Base-by-base conservation (phyloP, 2,797 vertebrate species). In the Gallinago nigripennis region DNA sequence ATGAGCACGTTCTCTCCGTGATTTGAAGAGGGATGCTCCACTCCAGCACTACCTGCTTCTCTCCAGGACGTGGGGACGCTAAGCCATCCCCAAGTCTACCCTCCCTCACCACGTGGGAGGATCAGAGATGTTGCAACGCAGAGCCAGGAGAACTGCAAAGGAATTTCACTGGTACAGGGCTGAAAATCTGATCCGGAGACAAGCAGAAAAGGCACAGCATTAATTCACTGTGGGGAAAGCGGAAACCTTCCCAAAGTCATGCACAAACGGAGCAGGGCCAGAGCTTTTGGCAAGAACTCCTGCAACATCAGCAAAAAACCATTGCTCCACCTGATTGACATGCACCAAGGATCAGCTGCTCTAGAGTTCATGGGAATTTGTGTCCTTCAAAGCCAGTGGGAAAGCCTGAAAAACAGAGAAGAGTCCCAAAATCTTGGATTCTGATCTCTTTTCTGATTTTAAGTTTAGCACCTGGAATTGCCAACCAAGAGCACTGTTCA, bases 241-340 rank as follows among this genome's bases (percentile, higher is more conserved):
- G 25, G 91, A 83, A 94, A 91, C 68, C 82, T 75, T 82, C 88
- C 90, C 72, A 45, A 87, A 91, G 91, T 33, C 69, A 39, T 8
- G 61, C 64, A 75, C 8, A 85, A 92, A 82, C 0, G 0, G 53
- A 91, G 77, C 69, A 80, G 73, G 72, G 90, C 54, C 86, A 85
- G 78, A 82, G 75, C 79, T 89, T 85, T 48, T 95, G 94, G 95
- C 89, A 92, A 87, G 57, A 90, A 25, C 61, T 92, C 72, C 69
- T 86, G 93, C 89, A 92, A 14, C 1, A 6, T 63, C 33, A 30
- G 91, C 94, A 95, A 71, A 87, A 93, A 10, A 2, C 11, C 33
- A 20, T 21, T 4, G 5, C 75, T 85, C 64, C 71, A 92, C 83
- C 81, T 70, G 92, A 92, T n/a, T 87, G 91, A 73, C 79, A 81